Evolutionary conservation across 2,888 invertebrate genomes (phyloP).

Genomic region (Philonicus albiceps): DNA sequence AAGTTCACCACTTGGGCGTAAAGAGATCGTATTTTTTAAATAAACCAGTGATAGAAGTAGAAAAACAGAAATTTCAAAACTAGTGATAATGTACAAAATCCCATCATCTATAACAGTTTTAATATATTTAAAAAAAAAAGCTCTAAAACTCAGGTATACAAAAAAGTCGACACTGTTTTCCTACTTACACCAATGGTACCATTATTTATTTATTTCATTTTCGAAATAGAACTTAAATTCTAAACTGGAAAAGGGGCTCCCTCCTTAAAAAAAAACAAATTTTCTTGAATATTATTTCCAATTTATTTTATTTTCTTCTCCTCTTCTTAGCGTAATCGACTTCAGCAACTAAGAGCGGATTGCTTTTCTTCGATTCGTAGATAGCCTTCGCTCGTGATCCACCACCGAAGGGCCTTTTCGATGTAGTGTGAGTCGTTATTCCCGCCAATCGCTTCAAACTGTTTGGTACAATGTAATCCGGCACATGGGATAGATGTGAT

Average conservation of each 20-base stretch:
- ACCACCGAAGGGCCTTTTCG: conserved; percentile 37
- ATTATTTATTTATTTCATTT: not conserved
- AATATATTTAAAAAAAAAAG: too few species aligned
- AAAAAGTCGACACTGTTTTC: not conserved
- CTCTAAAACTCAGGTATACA: too few species aligned
- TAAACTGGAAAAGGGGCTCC: not conserved
- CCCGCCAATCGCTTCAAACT: conserved; percentile 74
- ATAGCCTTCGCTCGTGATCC: conserved; percentile 56
- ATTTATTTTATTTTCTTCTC: conserved; percentile 50
- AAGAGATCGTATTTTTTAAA: not conserved
- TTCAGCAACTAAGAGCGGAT: conserved; percentile 60
- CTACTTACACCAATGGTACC: not conserved
- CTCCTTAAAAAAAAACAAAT: not conserved
- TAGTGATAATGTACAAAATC: too few species aligned
- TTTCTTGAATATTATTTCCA: not conserved
- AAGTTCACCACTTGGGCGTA: not conserved
- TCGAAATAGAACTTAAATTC: not conserved
- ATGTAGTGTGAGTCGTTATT: conserved; percentile 55
- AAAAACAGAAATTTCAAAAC: too few species aligned
- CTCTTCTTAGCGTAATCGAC: conserved; percentile 59
- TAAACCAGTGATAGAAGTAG: not conserved
- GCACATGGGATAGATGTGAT: conserved; percentile 87
- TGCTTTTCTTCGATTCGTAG: conserved; percentile 57
- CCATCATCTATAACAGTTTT: too few species aligned
- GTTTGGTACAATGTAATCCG: conserved; percentile 88